These are phyloP conservation scores for Cyphomyrus discorhynchus DNA, from an alignment of 2,113 vertebrate species.

Conservation along the genomic window DNA sequence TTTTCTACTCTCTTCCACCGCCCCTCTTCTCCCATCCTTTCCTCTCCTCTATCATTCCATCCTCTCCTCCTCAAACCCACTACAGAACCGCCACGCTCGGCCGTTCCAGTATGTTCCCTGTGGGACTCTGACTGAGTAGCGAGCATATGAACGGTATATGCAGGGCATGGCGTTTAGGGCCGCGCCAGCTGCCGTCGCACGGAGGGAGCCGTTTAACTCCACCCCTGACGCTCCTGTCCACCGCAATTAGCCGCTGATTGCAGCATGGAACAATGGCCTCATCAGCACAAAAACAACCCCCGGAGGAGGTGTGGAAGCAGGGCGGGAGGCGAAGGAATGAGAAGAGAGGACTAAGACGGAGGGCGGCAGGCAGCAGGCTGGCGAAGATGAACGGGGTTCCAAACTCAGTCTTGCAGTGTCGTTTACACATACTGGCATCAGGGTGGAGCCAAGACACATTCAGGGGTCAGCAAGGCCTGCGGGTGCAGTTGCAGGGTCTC, in stretches of 20 bases:
- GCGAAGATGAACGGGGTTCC: neutral
- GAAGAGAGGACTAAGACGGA: neutral
- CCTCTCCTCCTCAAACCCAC: neutral
- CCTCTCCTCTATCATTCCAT: neutral
- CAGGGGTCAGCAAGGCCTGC: neutral
- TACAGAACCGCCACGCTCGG: neutral
- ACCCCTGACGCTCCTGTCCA: constrained; percentile 1
- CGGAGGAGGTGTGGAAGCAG: neutral
- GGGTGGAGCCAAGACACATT: neutral
- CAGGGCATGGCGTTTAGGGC: neutral
- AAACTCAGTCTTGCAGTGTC: neutral
- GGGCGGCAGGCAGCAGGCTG: neutral
- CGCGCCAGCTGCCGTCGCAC: neutral
- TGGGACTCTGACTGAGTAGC: neutral
- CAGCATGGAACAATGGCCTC: constrained; percentile 10
- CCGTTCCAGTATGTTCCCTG: neutral
- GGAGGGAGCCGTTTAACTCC: neutral
- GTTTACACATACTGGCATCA: neutral
- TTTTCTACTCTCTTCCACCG: neutral
- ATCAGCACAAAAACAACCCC: neutral
- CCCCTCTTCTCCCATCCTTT: neutral
- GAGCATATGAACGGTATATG: neutral
- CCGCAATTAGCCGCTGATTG: neutral
- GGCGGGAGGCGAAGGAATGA: neutral
- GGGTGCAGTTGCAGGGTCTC: neutral